Evolutionary conservation across 92 coral and sea anemone genomes (phyloP).

Genomic region (Parazoanthus swiftii): DNA sequence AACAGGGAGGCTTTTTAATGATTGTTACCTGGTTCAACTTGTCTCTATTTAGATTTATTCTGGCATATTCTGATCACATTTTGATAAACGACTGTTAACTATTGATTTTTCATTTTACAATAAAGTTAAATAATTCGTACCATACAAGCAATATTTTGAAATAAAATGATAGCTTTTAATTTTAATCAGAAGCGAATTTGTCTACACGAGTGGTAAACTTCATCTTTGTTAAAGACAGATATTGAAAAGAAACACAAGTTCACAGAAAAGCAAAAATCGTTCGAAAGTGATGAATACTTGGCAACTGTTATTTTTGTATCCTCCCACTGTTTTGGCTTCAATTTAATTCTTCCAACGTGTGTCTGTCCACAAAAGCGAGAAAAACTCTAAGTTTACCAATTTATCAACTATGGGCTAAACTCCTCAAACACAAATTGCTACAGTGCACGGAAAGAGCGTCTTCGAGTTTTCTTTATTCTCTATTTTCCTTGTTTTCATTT

Average conservation of each 20-base stretch:
- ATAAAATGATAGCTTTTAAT: not conserved
- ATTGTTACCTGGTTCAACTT: not conserved
- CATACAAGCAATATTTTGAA: too few relatives aligned
- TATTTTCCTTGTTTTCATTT: not conserved
- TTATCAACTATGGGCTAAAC: not conserved
- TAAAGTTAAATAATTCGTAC: too few relatives aligned
- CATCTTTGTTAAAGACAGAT: not conserved
- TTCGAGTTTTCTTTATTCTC: not conserved
- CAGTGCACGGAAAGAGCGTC: conserved; percentile 2
- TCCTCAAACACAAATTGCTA: not conserved
- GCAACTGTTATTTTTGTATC: too few relatives aligned
- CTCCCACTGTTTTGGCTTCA: not conserved
- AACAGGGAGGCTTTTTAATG: not conserved
- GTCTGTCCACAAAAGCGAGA: not conserved
- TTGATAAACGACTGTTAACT: not conserved
- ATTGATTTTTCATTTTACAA: not conserved
- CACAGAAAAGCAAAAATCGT: too few relatives aligned
- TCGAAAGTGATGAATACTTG: too few relatives aligned
- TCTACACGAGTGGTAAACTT: too few relatives aligned
- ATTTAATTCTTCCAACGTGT: not conserved
- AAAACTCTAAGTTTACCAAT: not conserved
- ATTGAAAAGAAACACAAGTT: too few relatives aligned
- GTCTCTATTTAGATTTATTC: not conserved
- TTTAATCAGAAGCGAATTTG: not conserved
- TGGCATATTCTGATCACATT: not conserved